Base-by-base conservation (phyloP, 2,797 vertebrate species). In the Parambassis ranga region DNA sequence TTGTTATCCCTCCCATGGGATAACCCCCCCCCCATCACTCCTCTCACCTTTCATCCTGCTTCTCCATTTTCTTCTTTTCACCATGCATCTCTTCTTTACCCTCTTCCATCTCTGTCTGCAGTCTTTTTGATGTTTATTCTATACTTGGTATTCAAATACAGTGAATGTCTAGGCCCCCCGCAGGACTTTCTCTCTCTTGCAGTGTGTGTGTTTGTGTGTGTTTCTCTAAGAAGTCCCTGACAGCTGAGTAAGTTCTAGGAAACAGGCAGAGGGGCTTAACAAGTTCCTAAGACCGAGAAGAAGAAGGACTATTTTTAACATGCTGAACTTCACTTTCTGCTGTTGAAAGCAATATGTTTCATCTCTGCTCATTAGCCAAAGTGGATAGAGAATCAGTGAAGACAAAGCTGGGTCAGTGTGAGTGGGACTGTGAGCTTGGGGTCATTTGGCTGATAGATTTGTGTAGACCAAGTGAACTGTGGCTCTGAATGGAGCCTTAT, bases 1-100 rank as follows among this genome's bases (percentile, higher is more conserved):
- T 73, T 77, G 58, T 71, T 16, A 43, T 47, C 7, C 51, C 41
- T 77, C 67, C 53, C 46, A 14, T 30, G 43, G 70, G 66, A 31
- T 56, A 43, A 70, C 50, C 43, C 6, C 49, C 27, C 47, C 26
- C 7, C 24, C 18, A 44, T 27, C 16, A 14, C 30, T 28, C 32
- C 39, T 31, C 10, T 58, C 37, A 49, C 38, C 30, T 65, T 44
- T 47, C 11, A 20, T 44, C 42, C 49, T 13, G 1, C 28, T 46
- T 30, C 36, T 35, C 15, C 46, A 15, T 52, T 65, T 16, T 47
- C 6, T 14, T 24, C n/a, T 32, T 9, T 16, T 15, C 20, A 19
- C 32, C 24, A 3, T 19, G 3, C 6, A 0, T 16, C 42, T 24
- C 9, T 33, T 14, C 2, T 50, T 47, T 33, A 18, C 27, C 13